Conservation (phyloP, 2,888 invertebrate species). For the Dichetophora obliterata region DNA sequence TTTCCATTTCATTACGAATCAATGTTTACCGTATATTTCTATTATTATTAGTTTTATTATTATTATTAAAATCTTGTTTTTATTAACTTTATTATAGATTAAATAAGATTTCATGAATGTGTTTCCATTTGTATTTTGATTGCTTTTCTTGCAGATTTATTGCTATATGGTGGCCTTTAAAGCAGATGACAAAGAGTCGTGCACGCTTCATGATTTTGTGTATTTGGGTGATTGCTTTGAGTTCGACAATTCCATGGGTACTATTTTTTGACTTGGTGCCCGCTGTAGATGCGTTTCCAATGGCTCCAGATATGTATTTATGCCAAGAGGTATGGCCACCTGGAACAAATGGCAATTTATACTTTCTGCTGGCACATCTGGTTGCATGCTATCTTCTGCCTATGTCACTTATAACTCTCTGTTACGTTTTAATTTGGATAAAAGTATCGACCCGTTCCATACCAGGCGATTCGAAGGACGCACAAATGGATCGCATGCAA, state of each 20-base stretch:
- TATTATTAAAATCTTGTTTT: no score
- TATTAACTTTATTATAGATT: no score
- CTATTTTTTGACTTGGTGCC: conserved; percentile 84
- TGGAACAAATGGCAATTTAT: conserved; percentile 83
- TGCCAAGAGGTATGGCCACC: conserved; percentile 91
- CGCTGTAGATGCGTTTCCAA: conserved; percentile 71
- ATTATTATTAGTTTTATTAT: no score
- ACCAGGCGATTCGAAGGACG: conserved; percentile 91
- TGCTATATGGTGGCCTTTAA: conserved; percentile 95
- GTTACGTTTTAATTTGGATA: conserved; percentile 93
- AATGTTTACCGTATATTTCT: no score
- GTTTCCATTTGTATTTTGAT: not conserved
- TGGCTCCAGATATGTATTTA: conserved; percentile 81
- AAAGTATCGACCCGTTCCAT: conserved; percentile 90
- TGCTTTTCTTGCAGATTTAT: conserved; percentile 82
- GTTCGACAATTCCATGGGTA: conserved; percentile 91
- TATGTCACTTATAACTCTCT: conserved; percentile 89
- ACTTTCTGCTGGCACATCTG: conserved; percentile 90
- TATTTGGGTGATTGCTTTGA: conserved; percentile 90
- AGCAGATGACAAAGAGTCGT: conserved; percentile 90
- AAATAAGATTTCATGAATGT: no score
- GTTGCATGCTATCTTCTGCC: conserved; percentile 92
- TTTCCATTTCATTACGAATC: no score
- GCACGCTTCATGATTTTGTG: conserved; percentile 89
- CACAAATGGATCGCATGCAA: conserved; percentile 92